Conservation (phyloP, 2,888 invertebrate genomes). For the Holacanthella duospinosa region DNA sequence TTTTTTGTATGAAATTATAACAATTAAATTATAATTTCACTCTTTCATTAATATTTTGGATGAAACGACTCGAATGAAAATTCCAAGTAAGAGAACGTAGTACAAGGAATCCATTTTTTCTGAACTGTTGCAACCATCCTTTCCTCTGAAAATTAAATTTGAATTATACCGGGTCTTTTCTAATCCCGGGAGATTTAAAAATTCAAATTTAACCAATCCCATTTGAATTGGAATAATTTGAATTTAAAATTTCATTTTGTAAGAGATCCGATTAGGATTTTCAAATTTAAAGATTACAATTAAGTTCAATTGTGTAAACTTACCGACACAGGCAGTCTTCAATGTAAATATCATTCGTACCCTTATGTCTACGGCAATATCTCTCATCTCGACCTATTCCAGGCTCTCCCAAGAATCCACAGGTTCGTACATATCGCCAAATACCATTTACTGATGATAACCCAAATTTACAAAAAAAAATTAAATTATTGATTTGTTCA, state of each 20-base stretch:
- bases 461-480: not conserved
- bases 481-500: not conserved
- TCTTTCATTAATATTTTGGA: too few species aligned
- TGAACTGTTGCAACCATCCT: conserved; percentile 17
- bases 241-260: too few species aligned
- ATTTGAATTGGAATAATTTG: not conserved
- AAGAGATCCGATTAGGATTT: too few species aligned
- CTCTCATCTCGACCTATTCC: conserved; percentile 82
- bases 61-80: too few species aligned
- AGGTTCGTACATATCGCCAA: conserved; percentile 78
- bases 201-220: too few species aligned
- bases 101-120: not conserved
- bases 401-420: conserved; percentile 81
- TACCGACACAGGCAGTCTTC: conserved; percentile 77
- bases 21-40: too few species aligned
- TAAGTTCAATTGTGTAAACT: too few species aligned
- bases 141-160: conserved; percentile 10
- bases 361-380: conserved; percentile 79
- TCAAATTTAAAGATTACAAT: too few species aligned
- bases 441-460: conserved; percentile 66
- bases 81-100: not conserved
- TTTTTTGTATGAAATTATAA: too few species aligned
- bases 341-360: conserved; percentile 84
- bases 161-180: not conserved
- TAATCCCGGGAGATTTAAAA: not conserved